Evolutionary conservation across 2,888 invertebrate species (phyloP), one percentile per base, ranked within the genome.

Genomic region (Perdita meconis): DNA sequence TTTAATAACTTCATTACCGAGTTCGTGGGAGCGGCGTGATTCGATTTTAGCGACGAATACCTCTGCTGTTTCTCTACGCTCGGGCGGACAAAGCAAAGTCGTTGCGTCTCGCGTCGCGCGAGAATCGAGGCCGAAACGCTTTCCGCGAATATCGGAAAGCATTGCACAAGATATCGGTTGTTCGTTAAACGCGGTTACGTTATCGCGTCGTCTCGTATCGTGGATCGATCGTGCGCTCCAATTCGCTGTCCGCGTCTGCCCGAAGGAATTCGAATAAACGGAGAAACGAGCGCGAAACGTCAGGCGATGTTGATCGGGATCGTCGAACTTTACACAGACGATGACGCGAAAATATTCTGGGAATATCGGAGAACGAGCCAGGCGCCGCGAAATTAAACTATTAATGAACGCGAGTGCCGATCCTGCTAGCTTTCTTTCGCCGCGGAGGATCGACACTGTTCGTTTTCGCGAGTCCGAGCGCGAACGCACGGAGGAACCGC

Each of bases 271-370:
- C 60, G 44, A 6, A 0, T 26, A 47, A 47, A 19, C 13, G 19
- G 40, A 40, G 19, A 30, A 60, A 16, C 19, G 24, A 12, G 19
- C 59, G 16, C 44, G 5, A 26, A 59, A 59, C 40, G 57, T 5
- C 16, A 0, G 42, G 42, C n/a, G 16, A 40, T 44, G 60, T 60
- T 60, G 60, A 42, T 60, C 44, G 44, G 44, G 30, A 60, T 44
- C 44, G 22, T 60, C 44, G 13, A 47, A 47, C 60, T 44, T 60
- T 44, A 44, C 51, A 30, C 64, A 53, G 64, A 64, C 24, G 64
- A 13, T 19, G 40, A 10, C 13, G 53, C 38, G 50, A 36, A 63
- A 63, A 56, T 60, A 44, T 40, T 44, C 60, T 12, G 44, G 26
- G 42, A 60, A 60, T 44, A 60, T 34, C 44, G 44, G 0, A 2